phyloP scores from a whole-genome alignment of 2,888 invertebrate genomes.

The Drosophila flavopinicola region DNA sequence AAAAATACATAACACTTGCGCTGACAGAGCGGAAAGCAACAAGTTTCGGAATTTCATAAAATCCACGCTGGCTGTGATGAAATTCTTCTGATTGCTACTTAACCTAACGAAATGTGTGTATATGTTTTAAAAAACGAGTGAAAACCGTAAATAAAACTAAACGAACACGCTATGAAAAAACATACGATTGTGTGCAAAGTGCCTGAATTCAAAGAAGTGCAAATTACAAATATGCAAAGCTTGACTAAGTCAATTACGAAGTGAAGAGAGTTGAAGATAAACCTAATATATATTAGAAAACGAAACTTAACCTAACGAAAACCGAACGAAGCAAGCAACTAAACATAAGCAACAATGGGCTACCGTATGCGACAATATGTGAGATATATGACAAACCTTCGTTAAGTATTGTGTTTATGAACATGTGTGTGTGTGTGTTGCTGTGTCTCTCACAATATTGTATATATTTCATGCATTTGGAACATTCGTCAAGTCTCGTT shows the following conservation, averaged over 20 bases:
- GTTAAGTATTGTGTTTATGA: conserved; percentile 37
- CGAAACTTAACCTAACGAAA: conserved; percentile 20
- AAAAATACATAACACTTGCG: conserved; percentile 33
- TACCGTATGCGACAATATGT: conserved; percentile 69
- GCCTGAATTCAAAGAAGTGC: background rate
- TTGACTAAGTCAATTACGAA: background rate
- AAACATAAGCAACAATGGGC: conserved; percentile 40
- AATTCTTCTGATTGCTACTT: conserved; percentile 9
- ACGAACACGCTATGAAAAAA: conserved; percentile 14
- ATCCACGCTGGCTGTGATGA: conserved; percentile 17
- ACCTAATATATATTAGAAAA: background rate
- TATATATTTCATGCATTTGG: conserved; percentile 5
- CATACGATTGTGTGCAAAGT: background rate
- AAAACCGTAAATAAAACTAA: conserved; percentile 2
- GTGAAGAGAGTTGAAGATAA: background rate
- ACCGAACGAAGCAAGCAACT: conserved; percentile 13
- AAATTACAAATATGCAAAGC: conserved; percentile 3
- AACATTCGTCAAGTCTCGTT: conserved; percentile 50
- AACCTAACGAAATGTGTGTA: conserved; percentile 16
- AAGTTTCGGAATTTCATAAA: conserved; percentile 34
- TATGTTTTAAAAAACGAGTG: conserved; percentile 9
- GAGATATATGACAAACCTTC: conserved; percentile 52
- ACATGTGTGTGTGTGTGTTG: conserved; percentile 11
- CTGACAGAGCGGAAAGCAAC: conserved; percentile 21
- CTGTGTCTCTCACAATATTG: conserved; percentile 14